Evolutionary conservation across 2,888 invertebrate genomes (phyloP), one percentile per base, ranked within the genome.

Genomic region (Graphium colonna): DNA sequence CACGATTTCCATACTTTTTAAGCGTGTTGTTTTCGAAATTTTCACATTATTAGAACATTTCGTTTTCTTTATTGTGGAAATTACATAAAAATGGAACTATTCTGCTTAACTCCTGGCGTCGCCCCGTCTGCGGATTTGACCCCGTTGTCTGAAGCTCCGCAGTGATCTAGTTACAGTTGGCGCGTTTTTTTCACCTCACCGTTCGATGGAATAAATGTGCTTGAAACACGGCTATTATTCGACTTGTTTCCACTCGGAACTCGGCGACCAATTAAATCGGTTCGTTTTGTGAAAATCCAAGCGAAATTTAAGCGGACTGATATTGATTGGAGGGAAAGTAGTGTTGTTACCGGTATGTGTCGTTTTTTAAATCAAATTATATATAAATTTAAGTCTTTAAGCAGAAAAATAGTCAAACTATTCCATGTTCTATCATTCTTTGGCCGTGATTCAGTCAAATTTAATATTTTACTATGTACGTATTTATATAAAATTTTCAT

Each of bases 41-140:
- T 21, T 21, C 21, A 21, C 31, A 31, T 31, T 1, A 0, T 4
- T 9, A 46, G 21, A 39, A 45, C n/a, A 15, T n/a, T 43, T 38
- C 10, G 33, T 31, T 55, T 28, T 55, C 43, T 55, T 54, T 57
- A 57, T 48, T 61, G 58, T 47, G 47, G 41, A 18, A 39, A 58
- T 62, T 52, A 46, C 50, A 33, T 55, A 49, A 53, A 50, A 41
- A 36, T 33, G 41, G 7, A 21, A 49, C 45, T 45, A 44, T 49
- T 44, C 62, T 61, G 56, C n/a, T 58, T 59, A 56, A 55, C 60
- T 55, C 48, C 55, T 61, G 72, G 71, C 73, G 73, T 64, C 74
- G 66, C 60, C 62, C 62, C 65, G 83, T 82, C 82, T 82, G 71
- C 66, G 63, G 66, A 59, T 63, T 60, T 74, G 79, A 77, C 82